phyloP scores from a whole-genome alignment of 2,797 vertebrate species.

The Scarus forsteni region DNA sequence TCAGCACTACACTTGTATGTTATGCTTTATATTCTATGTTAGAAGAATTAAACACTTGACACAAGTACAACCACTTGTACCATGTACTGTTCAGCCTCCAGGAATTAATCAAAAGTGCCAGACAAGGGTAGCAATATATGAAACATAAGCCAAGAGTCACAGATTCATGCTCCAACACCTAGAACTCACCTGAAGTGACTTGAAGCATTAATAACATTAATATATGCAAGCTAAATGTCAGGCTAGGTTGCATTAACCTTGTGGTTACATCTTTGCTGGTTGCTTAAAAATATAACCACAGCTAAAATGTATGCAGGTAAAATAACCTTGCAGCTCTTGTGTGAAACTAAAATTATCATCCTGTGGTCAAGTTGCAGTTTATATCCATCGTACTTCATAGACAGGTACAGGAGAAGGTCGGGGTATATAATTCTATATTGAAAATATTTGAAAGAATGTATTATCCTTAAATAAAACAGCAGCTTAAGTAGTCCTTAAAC shows the following conservation, averaged over 20 bases:
- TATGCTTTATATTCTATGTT: background rate
- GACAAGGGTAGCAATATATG: background rate
- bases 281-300: background rate
- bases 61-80: conserved; percentile 21
- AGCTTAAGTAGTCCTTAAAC: background rate
- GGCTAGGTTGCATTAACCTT: background rate
- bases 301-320: background rate
- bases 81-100: conserved; percentile 4
- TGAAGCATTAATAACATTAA: background rate
- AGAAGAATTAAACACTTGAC: conserved; percentile 16
- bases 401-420: background rate
- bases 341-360: background rate
- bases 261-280: background rate
- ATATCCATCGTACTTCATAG: background rate
- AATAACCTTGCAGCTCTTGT: background rate
- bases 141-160: conserved; percentile 9
- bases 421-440: background rate
- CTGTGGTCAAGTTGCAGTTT: background rate
- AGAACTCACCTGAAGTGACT: conserved; percentile 5
- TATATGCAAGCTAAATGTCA: conserved; percentile 4
- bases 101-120: conserved; percentile 10
- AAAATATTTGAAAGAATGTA: background rate
- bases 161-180: background rate
- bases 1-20: background rate
- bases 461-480: background rate